Conservation (phyloP, 2,113 vertebrate genomes). For the Cyrtonyx montezumae region DNA sequence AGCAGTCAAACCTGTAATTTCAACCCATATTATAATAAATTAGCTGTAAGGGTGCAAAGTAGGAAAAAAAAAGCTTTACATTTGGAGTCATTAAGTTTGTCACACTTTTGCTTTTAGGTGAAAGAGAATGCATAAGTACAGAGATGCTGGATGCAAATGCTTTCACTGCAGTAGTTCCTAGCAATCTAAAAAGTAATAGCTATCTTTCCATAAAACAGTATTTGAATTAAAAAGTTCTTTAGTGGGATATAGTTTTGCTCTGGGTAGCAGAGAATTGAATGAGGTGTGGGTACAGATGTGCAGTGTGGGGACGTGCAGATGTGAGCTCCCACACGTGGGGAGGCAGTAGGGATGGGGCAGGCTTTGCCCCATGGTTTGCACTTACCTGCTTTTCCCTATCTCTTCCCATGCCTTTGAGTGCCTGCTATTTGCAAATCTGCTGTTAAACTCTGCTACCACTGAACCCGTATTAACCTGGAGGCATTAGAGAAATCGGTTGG, state of each 20-base stretch:
- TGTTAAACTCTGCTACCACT: background rate
- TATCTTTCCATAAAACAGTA: background rate
- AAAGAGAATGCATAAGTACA: background rate
- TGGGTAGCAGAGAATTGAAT: background rate
- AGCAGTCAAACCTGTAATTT: background rate
- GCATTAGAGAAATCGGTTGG: background rate
- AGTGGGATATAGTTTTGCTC: background rate
- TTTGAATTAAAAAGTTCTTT: slow-evolving; percentile 31
- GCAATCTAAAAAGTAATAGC: background rate
- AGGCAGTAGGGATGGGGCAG: background rate
- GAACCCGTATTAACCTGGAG: background rate
- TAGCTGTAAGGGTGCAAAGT: background rate
- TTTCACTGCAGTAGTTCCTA: background rate
- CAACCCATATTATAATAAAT: background rate
- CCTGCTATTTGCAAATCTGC: background rate
- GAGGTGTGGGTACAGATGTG: accelerated
- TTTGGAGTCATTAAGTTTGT: background rate
- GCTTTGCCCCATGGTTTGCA: background rate
- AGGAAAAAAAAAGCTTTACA: background rate
- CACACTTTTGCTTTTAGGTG: background rate
- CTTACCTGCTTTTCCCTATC: background rate
- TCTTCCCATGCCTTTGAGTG: background rate
- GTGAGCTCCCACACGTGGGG: background rate
- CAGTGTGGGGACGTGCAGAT: accelerated
- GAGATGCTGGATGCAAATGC: background rate